Evolutionary conservation across 2,888 invertebrate species (phyloP).

Genomic region (Helobdella robusta): DNA sequence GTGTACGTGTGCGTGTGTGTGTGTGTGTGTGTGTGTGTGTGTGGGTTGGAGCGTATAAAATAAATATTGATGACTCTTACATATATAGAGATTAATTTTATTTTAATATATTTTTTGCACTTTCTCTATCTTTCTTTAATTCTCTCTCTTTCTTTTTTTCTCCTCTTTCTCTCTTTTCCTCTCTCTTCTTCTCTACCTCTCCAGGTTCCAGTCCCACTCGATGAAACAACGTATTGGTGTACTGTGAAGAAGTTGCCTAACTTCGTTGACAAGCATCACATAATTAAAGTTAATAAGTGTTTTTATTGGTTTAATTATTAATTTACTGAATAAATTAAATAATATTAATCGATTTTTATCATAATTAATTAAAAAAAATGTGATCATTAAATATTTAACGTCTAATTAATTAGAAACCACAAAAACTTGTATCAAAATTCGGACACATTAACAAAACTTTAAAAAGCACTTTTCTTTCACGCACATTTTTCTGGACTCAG

Average conservation of each 20-base stretch:
- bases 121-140: not conserved
- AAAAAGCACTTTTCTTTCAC: not conserved
- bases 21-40: too few relatives aligned
- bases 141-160: not conserved
- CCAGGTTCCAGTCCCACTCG: slow-evolving; percentile 61
- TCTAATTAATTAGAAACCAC: slow-evolving; percentile 58
- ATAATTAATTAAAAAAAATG: not conserved
- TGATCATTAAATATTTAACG: too few relatives aligned
- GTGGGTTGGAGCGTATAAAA: too few relatives aligned
- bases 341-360: too few relatives aligned
- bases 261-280: slow-evolving; percentile 60
- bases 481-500: slow-evolving; percentile 49
- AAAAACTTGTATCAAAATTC: not conserved
- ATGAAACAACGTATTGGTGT: slow-evolving; percentile 96
- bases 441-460: not conserved
- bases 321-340: too few relatives aligned
- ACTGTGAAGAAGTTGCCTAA: slow-evolving; percentile 69
- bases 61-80: too few relatives aligned
- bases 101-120: not conserved
- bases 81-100: too few relatives aligned
- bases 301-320: too few relatives aligned
- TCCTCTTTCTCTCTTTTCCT: not conserved
- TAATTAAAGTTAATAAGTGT: slow-evolving; percentile 57
- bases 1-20: too few relatives aligned
- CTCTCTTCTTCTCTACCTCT: not conserved